Evolutionary conservation across 2,888 invertebrate species (phyloP), one percentile per base, ranked within the genome.

Genomic region (Drosophila demipolita): DNA sequence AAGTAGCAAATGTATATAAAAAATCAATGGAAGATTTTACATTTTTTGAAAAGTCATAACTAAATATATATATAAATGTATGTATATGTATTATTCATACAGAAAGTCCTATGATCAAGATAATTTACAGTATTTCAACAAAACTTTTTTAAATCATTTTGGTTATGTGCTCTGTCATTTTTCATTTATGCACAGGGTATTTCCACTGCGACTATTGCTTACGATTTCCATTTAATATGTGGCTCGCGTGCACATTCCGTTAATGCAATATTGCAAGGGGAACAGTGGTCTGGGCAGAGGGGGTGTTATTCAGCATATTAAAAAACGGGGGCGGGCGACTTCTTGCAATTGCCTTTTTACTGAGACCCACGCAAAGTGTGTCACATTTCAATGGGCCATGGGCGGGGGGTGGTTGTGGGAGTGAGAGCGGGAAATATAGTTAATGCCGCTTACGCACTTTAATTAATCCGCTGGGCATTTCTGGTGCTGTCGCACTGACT

Each of bases 381-480:
- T 75, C 80, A 79, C 72, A 77, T 50, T 54, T 15, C 35, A n/a
- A n/a, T 42, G 26, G 40, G 26, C 17, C 11, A 0, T 8, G 38
- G 26, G 11, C 5, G 38, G 3, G 38, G 11, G 23, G 23, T 3
- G 20, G 26, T 11, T 9, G 12, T 17, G 12, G 32, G 3, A n/a
- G n/a, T 45, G 23, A 32, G 2, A 2, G n/a, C 9, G 3, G 5
- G 29, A 12, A 45, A 33, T 40, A 52, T 58, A 32, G 33, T 42
- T 20, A 32, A 50, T 64, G 55, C 60, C 57, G 38, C 53, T 57
- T 49, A 53, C 50, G 58, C 70, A 52, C 12, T 70, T 70, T 70
- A 69, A 76, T 73, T 76, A 61, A 73, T 73, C 61, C 58, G 61
- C 12, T 48, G 59, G 33, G 65, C 78, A 62, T 71, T 62, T 77